phyloP scores from a whole-genome alignment of 1,140 invertebrate species.

The Holotrichia oblita region DNA sequence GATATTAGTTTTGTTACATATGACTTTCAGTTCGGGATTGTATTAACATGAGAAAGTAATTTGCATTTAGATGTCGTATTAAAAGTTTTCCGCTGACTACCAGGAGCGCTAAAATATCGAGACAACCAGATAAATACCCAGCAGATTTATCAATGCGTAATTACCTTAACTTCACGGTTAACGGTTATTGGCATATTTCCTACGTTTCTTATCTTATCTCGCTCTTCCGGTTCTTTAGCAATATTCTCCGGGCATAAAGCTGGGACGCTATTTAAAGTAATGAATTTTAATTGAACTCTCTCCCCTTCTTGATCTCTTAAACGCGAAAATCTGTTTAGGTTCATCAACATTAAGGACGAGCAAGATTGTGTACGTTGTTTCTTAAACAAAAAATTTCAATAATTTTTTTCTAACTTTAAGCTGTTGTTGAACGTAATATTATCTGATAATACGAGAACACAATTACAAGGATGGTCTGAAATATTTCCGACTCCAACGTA shows the following conservation, averaged over 20 bases:
- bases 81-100: not conserved
- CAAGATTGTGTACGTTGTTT: too few species aligned
- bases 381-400: too few species aligned
- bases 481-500: too few species aligned
- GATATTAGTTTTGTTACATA: too few species aligned
- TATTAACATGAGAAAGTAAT: not conserved
- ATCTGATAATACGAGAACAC: too few species aligned
- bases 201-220: slow-evolving; percentile 12
- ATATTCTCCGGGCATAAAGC: not conserved
- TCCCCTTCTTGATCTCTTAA: not conserved
- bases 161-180: slow-evolving; percentile 7
- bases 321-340: not conserved
- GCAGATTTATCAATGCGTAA: slow-evolving; percentile 6
- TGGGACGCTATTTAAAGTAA: not conserved
- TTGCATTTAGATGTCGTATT: slow-evolving; percentile 2
- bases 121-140: not conserved
- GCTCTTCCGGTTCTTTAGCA: not conserved
- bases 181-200: slow-evolving; percentile 12
- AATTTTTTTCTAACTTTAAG: too few species aligned
- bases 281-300: not conserved
- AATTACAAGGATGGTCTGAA: too few species aligned
- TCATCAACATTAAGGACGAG: not conserved
- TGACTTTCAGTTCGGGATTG: too few species aligned
- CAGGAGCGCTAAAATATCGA: not conserved
- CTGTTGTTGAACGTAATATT: too few species aligned